These are phyloP conservation scores for Phalacrocorax brasilianus DNA, from an alignment of 2,113 vertebrate genomes.

Conservation along the genomic window DNA sequence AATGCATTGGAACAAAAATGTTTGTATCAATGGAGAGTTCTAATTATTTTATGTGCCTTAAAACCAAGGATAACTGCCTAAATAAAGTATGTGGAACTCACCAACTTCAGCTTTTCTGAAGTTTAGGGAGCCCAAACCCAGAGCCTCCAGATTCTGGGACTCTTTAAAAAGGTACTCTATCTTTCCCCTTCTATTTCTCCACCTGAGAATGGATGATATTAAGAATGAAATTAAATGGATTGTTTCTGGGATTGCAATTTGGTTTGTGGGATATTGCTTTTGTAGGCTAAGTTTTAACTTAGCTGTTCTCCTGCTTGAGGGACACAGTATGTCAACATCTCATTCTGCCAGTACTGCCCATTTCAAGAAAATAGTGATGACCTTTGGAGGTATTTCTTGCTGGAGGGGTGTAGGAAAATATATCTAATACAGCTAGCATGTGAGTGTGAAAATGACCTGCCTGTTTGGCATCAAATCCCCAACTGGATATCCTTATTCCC, in stretches of 20 bases:
- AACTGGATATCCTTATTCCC: neutral
- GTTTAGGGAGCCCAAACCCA: neutral
- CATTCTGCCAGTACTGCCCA: neutral
- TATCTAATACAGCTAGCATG: neutral
- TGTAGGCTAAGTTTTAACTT: neutral
- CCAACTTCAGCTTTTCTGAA: neutral
- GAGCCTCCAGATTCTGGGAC: neutral
- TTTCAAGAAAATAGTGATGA: neutral
- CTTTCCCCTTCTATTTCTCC: neutral
- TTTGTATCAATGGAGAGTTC: too few relatives aligned
- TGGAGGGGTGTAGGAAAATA: neutral
- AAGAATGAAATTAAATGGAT: neutral
- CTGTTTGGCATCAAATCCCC: neutral
- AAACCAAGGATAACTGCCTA: too few relatives aligned
- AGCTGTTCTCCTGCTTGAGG: neutral
- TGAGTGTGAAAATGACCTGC: neutral
- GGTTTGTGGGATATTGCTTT: neutral
- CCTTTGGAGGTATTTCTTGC: neutral
- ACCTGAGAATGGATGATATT: neutral
- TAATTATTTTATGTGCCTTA: too few relatives aligned
- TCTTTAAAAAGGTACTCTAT: neutral
- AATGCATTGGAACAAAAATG: too few relatives aligned
- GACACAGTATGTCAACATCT: neutral
- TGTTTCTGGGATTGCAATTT: neutral
- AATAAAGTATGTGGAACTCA: too few relatives aligned